Conservation (phyloP, 2,888 invertebrate species). For the Nebria brevicollis region DNA sequence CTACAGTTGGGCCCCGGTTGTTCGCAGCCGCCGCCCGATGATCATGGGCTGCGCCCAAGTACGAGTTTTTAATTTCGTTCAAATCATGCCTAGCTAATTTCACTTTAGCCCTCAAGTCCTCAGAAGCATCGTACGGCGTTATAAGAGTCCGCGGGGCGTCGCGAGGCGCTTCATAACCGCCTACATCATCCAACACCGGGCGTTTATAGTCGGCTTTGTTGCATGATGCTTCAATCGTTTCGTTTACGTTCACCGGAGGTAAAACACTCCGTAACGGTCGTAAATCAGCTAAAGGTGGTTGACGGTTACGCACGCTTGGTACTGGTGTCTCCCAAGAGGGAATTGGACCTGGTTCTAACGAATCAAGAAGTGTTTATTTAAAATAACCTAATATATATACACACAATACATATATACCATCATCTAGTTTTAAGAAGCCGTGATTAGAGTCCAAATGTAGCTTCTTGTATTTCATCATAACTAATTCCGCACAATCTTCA, state of each 20-base stretch:
- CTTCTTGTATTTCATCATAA: conserved; percentile 76
- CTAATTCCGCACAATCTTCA: conserved; percentile 72
- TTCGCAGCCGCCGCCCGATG: not conserved
- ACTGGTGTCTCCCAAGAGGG: conserved; percentile 61
- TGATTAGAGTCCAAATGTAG: conserved; percentile 74
- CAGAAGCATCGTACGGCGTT: conserved; percentile 32
- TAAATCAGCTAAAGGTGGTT: conserved; percentile 17
- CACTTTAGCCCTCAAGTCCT: conserved; percentile 38
- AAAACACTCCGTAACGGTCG: not conserved
- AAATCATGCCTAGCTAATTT: conserved; percentile 32
- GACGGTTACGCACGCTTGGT: conserved; percentile 49
- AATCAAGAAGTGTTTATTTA: not conserved
- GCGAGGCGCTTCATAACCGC: not conserved
- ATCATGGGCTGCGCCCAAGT: conserved; percentile 4
- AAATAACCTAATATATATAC: conserved; percentile 46
- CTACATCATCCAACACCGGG: not conserved
- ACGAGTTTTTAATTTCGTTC: conserved; percentile 36
- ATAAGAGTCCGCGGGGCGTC: conserved; percentile 34
- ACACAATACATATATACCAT: conserved; percentile 61
- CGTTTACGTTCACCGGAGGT: not conserved
- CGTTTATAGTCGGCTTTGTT: conserved; percentile 4
- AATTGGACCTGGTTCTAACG: conserved; percentile 65
- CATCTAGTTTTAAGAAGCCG: conserved; percentile 70
- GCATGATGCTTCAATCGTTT: conserved; percentile 41
- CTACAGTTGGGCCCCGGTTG: not conserved